phyloP scores from a whole-genome alignment of 2,797 vertebrate species.

The Notolepis coatsorum region DNA sequence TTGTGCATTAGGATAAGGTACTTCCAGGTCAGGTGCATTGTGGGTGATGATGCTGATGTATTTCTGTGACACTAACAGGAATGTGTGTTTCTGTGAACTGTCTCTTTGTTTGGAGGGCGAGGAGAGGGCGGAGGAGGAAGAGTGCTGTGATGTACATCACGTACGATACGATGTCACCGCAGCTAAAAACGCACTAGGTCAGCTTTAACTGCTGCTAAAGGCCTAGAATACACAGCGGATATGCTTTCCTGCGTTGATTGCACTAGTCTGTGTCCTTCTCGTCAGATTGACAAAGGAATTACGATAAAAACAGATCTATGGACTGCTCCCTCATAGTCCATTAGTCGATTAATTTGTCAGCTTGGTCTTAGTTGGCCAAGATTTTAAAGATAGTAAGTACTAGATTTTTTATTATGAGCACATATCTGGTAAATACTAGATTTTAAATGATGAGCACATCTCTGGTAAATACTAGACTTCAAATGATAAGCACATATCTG shows the following conservation, averaged over 20 bases:
- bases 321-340: no score
- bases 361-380: no score
- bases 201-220: slow-evolving; percentile 38
- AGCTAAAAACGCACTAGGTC: slow-evolving; percentile 20
- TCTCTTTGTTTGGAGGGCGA: slow-evolving; percentile 55
- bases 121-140: slow-evolving; percentile 52
- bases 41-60: slow-evolving; percentile 30
- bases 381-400: no score
- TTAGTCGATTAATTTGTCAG: no score
- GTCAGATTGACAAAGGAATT: background rate
- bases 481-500: no score
- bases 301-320: no score
- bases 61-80: slow-evolving; percentile 66
- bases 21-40: slow-evolving; percentile 51
- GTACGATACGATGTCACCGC: slow-evolving; percentile 11
- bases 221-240: slow-evolving; percentile 9
- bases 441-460: no score
- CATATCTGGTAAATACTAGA: no score
- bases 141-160: slow-evolving; percentile 65
- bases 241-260: slow-evolving; percentile 4
- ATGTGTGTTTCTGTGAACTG: slow-evolving; percentile 50
- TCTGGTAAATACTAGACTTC: no score
- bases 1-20: slow-evolving; percentile 63
- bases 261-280: background rate
- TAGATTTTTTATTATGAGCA: no score